A percentile compares a stretch with the other conserved stretches of the same genome.
Evolutionary conservation across 2,113 vertebrate species (phyloP).

Genomic region (Astur gentilis): DNA sequence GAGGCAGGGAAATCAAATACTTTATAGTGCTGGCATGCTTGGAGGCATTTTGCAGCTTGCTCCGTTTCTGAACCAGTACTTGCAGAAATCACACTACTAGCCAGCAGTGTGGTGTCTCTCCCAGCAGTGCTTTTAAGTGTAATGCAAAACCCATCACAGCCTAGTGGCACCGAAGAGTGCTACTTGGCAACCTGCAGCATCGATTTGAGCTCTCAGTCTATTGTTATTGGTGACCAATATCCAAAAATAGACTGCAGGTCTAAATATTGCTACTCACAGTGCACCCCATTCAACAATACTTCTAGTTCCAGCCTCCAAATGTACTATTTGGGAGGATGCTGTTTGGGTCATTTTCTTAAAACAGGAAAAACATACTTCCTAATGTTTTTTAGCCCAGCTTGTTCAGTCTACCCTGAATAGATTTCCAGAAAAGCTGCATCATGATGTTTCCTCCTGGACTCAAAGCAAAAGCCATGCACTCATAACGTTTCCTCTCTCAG

Average conservation of each 20-base stretch:
- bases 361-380: neutral
- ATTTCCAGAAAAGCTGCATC: neutral
- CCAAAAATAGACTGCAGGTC: neutral
- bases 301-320: neutral
- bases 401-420: neutral
- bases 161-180: neutral
- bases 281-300: neutral
- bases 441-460: neutral
- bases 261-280: neutral
- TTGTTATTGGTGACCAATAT: neutral
- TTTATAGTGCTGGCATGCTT: neutral
- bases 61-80: neutral
- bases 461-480: neutral
- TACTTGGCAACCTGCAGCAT: neutral
- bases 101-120: neutral
- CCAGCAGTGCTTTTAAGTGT: neutral
- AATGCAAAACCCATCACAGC: slow-evolving; percentile 21
- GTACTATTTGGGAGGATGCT: neutral
- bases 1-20: neutral
- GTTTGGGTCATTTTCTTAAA: neutral
- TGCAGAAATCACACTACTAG: neutral
- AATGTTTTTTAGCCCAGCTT: neutral
- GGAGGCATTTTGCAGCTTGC: neutral
- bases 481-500: neutral
- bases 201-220: neutral